phyloP scores from a whole-genome alignment of 2,797 vertebrate genomes.

The Xyrichtys novacula region DNA sequence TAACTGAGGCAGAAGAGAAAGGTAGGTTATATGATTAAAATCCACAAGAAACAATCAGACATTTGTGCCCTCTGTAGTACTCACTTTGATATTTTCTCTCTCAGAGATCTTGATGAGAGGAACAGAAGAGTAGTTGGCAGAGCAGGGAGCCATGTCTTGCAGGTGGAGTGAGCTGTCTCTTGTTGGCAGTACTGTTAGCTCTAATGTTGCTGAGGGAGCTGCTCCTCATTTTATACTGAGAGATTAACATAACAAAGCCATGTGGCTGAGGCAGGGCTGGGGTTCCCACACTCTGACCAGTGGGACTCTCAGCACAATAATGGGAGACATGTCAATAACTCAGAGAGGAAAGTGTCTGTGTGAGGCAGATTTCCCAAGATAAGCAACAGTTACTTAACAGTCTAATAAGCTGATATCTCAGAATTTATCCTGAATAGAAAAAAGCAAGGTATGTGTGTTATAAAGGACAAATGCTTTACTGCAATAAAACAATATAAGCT shows the following conservation, averaged over 20 bases:
- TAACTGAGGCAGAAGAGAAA: slow-evolving; percentile 76
- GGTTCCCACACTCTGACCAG: slow-evolving; percentile 88
- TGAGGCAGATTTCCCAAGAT: slow-evolving; percentile 79
- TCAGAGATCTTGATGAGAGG: slow-evolving; percentile 76
- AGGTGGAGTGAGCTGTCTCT: slow-evolving; percentile 39
- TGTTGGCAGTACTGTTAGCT: slow-evolving; percentile 42
- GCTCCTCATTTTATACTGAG: slow-evolving; percentile 76
- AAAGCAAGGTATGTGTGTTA: slow-evolving; percentile 13
- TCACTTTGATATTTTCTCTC: slow-evolving; percentile 87
- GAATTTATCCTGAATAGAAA: slow-evolving; percentile 17
- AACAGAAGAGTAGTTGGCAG: slow-evolving; percentile 72
- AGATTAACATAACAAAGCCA: slow-evolving; percentile 85
- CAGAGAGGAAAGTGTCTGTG: slow-evolving; percentile 72
- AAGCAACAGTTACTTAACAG: slow-evolving; percentile 74
- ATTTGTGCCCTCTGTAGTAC: slow-evolving; percentile 35
- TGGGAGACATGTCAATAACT: slow-evolving; percentile 80
- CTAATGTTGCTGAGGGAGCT: slow-evolving; percentile 65
- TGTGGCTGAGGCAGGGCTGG: slow-evolving; percentile 78
- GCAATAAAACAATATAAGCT: slow-evolving; percentile 68
- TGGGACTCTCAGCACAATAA: slow-evolving; percentile 82
- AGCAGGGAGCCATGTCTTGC: slow-evolving; percentile 87
- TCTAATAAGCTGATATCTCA: slow-evolving; percentile 52
- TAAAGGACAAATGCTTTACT: slow-evolving; percentile 52
- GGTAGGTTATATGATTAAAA: not conserved
- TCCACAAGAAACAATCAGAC: not conserved